These are phyloP conservation scores for Megamerina dolium DNA, from an alignment of 2,888 invertebrate genomes.

Conservation along the genomic window DNA sequence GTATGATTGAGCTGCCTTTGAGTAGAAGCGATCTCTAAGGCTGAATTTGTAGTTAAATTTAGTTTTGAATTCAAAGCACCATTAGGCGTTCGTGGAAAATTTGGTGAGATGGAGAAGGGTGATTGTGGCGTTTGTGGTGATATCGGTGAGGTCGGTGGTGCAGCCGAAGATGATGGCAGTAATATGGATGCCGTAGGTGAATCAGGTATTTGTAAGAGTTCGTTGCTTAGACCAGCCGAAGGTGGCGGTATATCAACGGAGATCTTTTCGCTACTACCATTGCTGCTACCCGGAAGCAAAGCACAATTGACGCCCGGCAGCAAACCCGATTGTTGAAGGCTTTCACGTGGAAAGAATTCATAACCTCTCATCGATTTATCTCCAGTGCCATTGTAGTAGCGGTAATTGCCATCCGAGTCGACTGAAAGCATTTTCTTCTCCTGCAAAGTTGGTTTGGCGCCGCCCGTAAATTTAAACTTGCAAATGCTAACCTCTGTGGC, in stretches of 20 bases:
- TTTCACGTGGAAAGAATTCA: conserved; percentile 70
- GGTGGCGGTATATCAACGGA: conserved; percentile 42
- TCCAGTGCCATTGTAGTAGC: conserved; percentile 81
- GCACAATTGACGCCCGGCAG: conserved; percentile 53
- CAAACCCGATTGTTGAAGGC: conserved; percentile 57
- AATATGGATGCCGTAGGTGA: conserved; percentile 36
- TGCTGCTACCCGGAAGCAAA: conserved; percentile 47
- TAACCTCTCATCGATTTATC: conserved; percentile 71
- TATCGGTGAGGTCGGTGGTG: conserved; percentile 8
- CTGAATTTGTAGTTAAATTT: background rate
- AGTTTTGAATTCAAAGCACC: background rate
- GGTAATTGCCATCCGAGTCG: conserved; percentile 81
- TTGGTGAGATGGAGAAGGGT: background rate
- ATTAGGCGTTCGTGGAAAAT: too few relatives aligned
- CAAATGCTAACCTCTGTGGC: conserved; percentile 85
- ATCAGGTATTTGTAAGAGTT: conserved; percentile 44
- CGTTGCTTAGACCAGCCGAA: conserved; percentile 43
- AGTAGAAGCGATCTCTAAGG: background rate
- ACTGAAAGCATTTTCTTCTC: conserved; percentile 90
- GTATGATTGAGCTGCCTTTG: background rate
- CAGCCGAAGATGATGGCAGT: conserved; percentile 22
- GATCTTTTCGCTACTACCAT: conserved; percentile 53
- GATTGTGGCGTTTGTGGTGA: background rate
- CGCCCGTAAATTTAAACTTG: conserved; percentile 89
- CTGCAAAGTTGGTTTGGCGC: conserved; percentile 79